Base-by-base conservation (phyloP, 1,140 invertebrate species). In the Drosophila mauritiana region DNA sequence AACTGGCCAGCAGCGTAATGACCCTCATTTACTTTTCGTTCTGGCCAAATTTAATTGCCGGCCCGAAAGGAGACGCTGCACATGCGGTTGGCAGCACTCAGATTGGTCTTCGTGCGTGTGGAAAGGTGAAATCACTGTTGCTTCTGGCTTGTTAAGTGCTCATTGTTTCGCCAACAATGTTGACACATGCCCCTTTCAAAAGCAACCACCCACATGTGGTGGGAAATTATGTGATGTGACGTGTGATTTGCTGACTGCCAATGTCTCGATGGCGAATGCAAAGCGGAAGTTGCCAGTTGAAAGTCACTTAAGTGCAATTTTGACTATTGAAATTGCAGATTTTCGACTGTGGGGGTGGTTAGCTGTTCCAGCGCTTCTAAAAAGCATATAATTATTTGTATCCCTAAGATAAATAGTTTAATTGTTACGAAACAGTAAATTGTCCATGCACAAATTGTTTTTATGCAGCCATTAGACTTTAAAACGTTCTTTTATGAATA, bases 151-250 rank as follows among this genome's bases (percentile, higher is more conserved):
- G 77, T 80, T 88, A 89, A 89, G 84, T 83, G 63, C 61, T 68
- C 83, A 88, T 88, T 88, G 83, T 88, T 83, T 77, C 61, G 59
- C 57, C 84, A 88, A 88, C 84, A 89, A 83, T 78, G 76, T 72
- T 63, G 67, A 46, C 78, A 31, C 31, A 31, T 78, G n/a, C 53
- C 73, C 55, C 58, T 49, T 17, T 15, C 22, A 55, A 68, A 49
- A 42, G 40, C 40, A 42, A 27, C 22, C 73, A 42, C 34, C 22
- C 73, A 82, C 74, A 84, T 59, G 80, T 64, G 39, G 58, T 53
- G 43, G 6, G 34, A 39, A 22, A 31, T 31, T 31, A 31, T 31
- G 31, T 31, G 31, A 31, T 20, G 42, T 13, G 4, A 13, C 11
- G 20, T 34, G 25, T 36, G 49, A 52, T 52, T 31, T 52, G 49